Evolutionary conservation across 2,888 invertebrate species (phyloP), one percentile per base, ranked within the genome.

Genomic region (Ctenicera cuprea): DNA sequence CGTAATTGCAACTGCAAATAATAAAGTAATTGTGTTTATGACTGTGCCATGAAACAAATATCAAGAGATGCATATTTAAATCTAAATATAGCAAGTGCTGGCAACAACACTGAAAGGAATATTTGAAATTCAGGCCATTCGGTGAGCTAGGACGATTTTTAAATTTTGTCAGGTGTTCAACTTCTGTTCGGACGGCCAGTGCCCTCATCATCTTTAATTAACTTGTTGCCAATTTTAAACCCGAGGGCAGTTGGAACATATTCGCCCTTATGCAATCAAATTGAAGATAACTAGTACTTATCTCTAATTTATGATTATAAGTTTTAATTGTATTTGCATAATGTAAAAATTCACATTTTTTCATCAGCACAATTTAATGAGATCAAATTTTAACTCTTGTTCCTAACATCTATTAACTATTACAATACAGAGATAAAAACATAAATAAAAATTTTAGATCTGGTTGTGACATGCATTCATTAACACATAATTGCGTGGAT

Each of bases 61-160:
- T 22, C 18, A 12, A n/a, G 26, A 30, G 22, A 54, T 54, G 54
- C 54, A 54, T 54, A 64, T 64, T 48, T 65, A 50, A 65, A 41
- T 50, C 52, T 65, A 65, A 65, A 65, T 65, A 52, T 65, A 65
- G 65, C 37, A 38, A 12, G 50, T 52, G 52, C 65, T 65, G 65
- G 65, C 65, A 65, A 65, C 65, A 65, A 65, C 65, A 65, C 52
- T 37, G 50, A 65, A 65, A 65, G 65, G 50, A 65, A 65, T 65
- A 65, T 20, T 52, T 65, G 18, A 65, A 65, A 65, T 54, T 65
- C 52, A 50, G 65, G 65, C 38, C 65, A 65, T 65, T 65, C 52
- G 65, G 50, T 63, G 16, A 45, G 63, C 45, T 64, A 38, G 52
- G 14, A 33, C 38, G 22, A 52, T 65, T 65, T 54, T 50, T 50